phyloP scores from a whole-genome alignment of 2,797 vertebrate genomes.

The Chrosomus eos region DNA sequence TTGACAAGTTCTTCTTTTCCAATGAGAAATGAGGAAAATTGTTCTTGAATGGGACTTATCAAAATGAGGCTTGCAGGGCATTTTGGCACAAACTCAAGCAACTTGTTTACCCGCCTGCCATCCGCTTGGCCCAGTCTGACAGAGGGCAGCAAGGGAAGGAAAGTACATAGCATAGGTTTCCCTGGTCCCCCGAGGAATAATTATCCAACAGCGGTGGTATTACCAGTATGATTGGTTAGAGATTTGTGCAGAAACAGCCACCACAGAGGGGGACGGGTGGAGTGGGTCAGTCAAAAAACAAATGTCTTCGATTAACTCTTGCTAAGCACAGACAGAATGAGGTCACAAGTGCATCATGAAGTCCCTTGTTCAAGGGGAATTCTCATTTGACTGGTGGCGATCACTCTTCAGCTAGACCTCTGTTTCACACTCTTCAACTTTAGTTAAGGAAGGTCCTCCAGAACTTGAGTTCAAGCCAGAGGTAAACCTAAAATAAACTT shows the following conservation, averaged over 20 bases:
- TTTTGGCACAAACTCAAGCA: conserved; percentile 10
- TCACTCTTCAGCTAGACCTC: background rate
- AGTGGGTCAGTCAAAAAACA: conserved; percentile 62
- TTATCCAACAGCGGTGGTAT: conserved; percentile 80
- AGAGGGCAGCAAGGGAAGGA: conserved; percentile 8
- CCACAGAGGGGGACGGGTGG: conserved; percentile 58
- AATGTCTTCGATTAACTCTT: conserved; percentile 72
- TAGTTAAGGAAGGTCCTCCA: conserved; percentile 8
- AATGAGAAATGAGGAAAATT: conserved; percentile 14
- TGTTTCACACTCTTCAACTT: conserved; percentile 21
- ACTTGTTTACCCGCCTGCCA: conserved; percentile 24
- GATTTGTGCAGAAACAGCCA: conserved; percentile 75
- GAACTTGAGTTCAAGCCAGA: conserved; percentile 7
- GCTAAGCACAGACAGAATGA: conserved; percentile 55
- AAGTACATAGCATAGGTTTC: conserved; percentile 54
- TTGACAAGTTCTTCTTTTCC: conserved; percentile 40
- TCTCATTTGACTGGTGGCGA: background rate
- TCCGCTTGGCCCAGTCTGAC: background rate
- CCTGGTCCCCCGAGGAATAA: conserved; percentile 76
- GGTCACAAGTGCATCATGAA: conserved; percentile 71
- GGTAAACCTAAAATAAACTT: conserved; percentile 1
- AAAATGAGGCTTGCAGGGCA: conserved; percentile 36
- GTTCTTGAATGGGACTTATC: conserved; percentile 31
- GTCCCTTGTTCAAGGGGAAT: conserved; percentile 30
- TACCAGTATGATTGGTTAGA: conserved; percentile 70